These are phyloP conservation scores for Lepidurus couesii DNA, from an alignment of 1,140 invertebrate genomes.

Conservation along the genomic window DNA sequence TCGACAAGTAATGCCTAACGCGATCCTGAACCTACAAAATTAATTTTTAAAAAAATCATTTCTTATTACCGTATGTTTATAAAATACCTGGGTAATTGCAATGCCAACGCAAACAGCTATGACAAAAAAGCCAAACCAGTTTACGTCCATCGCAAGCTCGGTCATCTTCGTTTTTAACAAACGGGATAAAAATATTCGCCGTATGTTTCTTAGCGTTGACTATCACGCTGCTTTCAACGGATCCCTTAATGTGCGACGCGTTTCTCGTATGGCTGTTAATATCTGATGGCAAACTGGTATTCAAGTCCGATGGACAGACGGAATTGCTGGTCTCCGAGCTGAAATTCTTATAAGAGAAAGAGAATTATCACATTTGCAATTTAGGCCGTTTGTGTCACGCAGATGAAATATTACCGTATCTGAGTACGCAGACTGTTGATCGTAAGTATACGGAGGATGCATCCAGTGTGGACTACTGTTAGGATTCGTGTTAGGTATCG, in stretches of 20 bases:
- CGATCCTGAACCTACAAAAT: background rate
- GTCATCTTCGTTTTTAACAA: background rate
- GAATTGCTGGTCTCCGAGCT: background rate
- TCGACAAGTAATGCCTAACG: background rate
- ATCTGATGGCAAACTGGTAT: background rate
- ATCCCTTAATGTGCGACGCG: background rate
- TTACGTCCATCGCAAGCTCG: background rate
- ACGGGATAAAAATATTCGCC: background rate
- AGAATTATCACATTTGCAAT: background rate
- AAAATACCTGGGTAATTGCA: background rate
- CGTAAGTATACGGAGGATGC: background rate
- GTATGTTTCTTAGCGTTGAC: background rate
- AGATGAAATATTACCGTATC: background rate
- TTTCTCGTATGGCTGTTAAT: background rate
- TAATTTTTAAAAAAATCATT: too few species aligned
- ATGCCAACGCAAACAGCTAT: background rate
- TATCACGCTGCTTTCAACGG: background rate
- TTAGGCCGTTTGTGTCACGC: background rate
- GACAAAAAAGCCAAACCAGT: background rate
- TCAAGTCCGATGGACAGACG: background rate
- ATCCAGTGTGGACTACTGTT: background rate
- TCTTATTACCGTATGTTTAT: background rate
- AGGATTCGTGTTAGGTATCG: too few species aligned
- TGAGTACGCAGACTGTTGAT: background rate
- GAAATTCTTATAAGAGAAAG: background rate